These are phyloP conservation scores for Cheilosia vulpina DNA, from an alignment of 2,888 invertebrate genomes.

Conservation along the genomic window DNA sequence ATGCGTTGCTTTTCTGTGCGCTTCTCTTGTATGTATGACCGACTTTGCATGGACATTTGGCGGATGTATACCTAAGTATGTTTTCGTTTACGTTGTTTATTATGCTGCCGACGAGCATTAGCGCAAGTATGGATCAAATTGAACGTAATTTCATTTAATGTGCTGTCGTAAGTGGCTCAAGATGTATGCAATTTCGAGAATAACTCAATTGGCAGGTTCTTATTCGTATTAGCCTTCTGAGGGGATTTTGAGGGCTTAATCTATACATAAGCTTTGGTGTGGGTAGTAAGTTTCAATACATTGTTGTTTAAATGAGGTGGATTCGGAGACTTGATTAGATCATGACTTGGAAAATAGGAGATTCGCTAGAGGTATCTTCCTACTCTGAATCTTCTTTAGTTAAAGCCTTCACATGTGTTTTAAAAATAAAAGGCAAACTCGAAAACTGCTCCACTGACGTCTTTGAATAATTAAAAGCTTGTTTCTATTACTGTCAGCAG, in stretches of 20 bases:
- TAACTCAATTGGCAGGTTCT: constrained; percentile 61
- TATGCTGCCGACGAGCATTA: constrained; percentile 56
- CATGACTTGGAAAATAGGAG: no score
- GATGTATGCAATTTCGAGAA: constrained; percentile 60
- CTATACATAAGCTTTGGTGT: not conserved
- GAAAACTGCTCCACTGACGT: no score
- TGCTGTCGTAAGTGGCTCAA: constrained; percentile 62
- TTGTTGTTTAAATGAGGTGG: no score
- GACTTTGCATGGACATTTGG: constrained; percentile 18
- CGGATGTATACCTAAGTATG: constrained; percentile 15
- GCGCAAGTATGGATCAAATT: constrained; percentile 67
- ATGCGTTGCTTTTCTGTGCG: constrained; percentile 6
- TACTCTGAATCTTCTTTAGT: no score
- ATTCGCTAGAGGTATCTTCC: no score
- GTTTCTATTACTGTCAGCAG: no score
- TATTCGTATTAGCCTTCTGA: constrained; percentile 6
- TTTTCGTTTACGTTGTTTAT: constrained; percentile 58
- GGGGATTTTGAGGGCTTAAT: constrained; percentile 29
- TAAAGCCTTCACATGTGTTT: no score
- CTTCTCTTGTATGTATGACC: not conserved
- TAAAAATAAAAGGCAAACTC: no score
- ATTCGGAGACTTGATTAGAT: no score
- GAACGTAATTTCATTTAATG: constrained; percentile 67
- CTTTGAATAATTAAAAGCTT: no score
- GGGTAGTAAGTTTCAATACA: no score